Evolutionary conservation across 92 coral and sea anemone species (phyloP), one percentile per base, ranked within the genome.

Genomic region (Epizoanthus fatuus): DNA sequence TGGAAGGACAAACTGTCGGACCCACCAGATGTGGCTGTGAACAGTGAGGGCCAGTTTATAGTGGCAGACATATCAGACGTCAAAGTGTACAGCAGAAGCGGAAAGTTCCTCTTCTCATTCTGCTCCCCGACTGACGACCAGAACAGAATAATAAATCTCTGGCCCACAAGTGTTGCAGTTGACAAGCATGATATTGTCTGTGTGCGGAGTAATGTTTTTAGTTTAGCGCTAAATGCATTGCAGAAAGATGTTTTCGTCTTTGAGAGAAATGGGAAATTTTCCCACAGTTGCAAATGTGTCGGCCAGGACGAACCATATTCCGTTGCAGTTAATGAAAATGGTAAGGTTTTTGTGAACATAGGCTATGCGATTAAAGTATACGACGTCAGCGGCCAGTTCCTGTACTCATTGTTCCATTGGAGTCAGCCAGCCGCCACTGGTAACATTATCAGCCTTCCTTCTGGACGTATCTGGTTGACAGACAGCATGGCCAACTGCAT

Each of bases 21-120:
- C 63, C 75, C 86, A 3, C 19, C 17, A 7, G 75, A 64, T 74
- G 54, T 81, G 75, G 76, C 74, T 67, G 86, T 81, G 37, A 67
- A 66, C 86, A 81, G 76, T 52, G 54, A 15, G 1, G 86, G 75
- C 0, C 63, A 67, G 12, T 81, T 65, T 60, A 44, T 81, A 7
- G 63, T 81, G 15, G 59, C 64, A 51, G 40, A 68, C 62, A 22
- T 25, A 0, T 25, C 14, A 53, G 64, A 53, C 7, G 4, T 10
- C 7, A 74, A 74, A 51, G 85, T 81, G 72, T 81, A 52, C 85
- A 81, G 20, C 51, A 52, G 73, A 11, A 52, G n/a, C 17, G 14
- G 13, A 10, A 49, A 11, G 11, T 49, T 49, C 53, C 53, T 49
- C 53, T 49, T 49, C 53, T 49, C 53, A 11, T 49, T 11, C 53